Base-by-base conservation (phyloP, 2,888 invertebrate species). In the Fissipunctia ypsillon region DNA sequence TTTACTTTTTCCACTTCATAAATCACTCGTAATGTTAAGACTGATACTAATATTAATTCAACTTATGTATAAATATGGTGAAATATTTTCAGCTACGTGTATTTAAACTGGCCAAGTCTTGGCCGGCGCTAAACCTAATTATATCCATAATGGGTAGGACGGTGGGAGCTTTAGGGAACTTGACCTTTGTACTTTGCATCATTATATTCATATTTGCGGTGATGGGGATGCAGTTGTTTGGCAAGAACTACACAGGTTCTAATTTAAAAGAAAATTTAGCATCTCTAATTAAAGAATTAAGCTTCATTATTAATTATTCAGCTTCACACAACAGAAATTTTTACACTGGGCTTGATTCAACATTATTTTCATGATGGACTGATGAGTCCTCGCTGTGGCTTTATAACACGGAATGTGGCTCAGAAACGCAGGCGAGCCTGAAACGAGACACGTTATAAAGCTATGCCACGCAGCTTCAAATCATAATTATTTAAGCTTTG, bases 201-300 rank as follows among this genome's bases (percentile, higher is more conserved):
- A 99, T 99, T 96, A 98, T 99, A 97, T 99, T 99, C 97, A 99
- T 99, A 96, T 99, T 99, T 95, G 99, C 99, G 95, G 99, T 99
- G 91, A 99, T 99, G 99, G 99, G 99, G 89, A 99, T 99, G 98
- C 99, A 99, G 96, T 97, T 99, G 90, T 99, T 99, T 96, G 98
- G 98, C 90, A 98, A 98, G 94, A 98, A 98, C 95, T 99, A 99
- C 95, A 97, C 97, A 95, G 97, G 97, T 97, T 95, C 94, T 93
- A 87, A 92, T 94, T 94, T 95, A 91, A 95, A 91, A 94, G 92
- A 94, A 93, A 93, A 94, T 94, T 94, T 94, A 95, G 95, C 95
- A 96, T 95, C 94, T 94, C 93, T 95, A 93, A 91, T 91, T 93
- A 92, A 93, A 90, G 89, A 93, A 92, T 88, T 93, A 91, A 94